Conservation (phyloP, 2,113 vertebrate species). For the Tychaedon coryphoeus region DNA sequence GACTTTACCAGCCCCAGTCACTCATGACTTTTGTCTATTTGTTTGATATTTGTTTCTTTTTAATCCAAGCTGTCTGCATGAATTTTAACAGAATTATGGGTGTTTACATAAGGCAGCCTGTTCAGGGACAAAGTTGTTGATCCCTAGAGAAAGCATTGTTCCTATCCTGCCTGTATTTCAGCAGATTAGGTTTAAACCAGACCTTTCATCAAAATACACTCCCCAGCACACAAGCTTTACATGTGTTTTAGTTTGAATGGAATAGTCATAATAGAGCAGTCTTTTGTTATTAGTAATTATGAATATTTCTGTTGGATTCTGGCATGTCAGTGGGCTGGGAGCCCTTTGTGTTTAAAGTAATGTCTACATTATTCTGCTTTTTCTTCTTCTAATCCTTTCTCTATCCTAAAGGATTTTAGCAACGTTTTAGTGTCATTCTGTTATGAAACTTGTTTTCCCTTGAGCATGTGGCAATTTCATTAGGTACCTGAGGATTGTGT, state of each 20-base stretch:
- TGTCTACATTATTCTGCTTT: constrained; percentile 10
- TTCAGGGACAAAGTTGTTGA: constrained; percentile 55
- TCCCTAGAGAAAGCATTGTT: constrained; percentile 56
- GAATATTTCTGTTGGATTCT: constrained; percentile 22
- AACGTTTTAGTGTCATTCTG: background rate
- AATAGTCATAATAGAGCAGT: background rate
- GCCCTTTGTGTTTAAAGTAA: constrained; percentile 8
- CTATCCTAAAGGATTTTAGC: constrained; percentile 22
- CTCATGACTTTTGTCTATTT: constrained; percentile 46
- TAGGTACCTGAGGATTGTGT: constrained; percentile 15
- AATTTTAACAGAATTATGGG: constrained; percentile 56
- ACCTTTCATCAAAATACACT: constrained; percentile 47
- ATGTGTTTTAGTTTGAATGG: constrained; percentile 15
- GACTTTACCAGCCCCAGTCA: background rate
- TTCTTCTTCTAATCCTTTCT: constrained; percentile 23
- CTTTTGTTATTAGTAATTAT: constrained; percentile 49
- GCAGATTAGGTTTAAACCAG: constrained; percentile 57
- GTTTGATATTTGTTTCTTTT: constrained; percentile 44
- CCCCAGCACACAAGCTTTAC: background rate
- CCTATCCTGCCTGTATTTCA: constrained; percentile 40
- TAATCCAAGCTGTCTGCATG: constrained; percentile 50
- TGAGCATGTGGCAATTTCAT: constrained; percentile 33
- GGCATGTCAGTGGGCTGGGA: background rate
- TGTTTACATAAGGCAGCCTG: constrained; percentile 57
- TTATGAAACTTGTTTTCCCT: constrained; percentile 48